Base-by-base conservation (phyloP, 1,140 invertebrate species). In the Drosophila pallidifrons region DNA sequence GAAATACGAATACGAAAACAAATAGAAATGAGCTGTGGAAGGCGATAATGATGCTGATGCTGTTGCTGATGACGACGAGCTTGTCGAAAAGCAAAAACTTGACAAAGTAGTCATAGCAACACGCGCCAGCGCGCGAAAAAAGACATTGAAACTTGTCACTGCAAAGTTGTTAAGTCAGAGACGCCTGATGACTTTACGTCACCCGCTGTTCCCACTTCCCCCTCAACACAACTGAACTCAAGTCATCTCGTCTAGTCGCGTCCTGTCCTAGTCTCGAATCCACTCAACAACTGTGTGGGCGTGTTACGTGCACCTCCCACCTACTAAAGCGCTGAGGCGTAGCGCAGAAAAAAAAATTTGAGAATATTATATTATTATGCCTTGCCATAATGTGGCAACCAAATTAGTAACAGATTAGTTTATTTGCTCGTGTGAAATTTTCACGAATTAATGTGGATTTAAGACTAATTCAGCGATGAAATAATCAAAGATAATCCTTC, bases 81-180 rank as follows among this genome's bases (percentile, higher is more conserved):
- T 75, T 81, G 78, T 86, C 82, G 70, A 68, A 76, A 45, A 80
- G 81, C 80, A 79, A 81, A 85, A 89, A 89, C 81, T 88, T 88
- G 81, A 85, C 85, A 79, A 88, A 88, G 81, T 88, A 79, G 85
- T 89, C 77, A 81, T 81, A 81, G 81, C 81, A 75, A 78, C 70
- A 73, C 71, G 78, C 81, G 73, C 66, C 6, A 43, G 69, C 61
- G 78, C 77, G 54, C 70, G 35, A 74, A 72, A 70, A 70, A 61
- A 78, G 68, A 89, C 83, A 79, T 79, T 68, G 81, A 88, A 88
- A 88, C 85, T 88, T 88, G 77, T 74, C 85, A 78, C 68, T 85
- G 77, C 51, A 89, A 88, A 88, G 85, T 88, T 88, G 78, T 89
- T 88, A 88, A 88, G 81, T 88, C 85, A 88, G 74, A 88, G 74